A percentile compares a stretch with the other conserved stretches of the same genome.
phyloP scores from a whole-genome alignment of 1,140 invertebrate genomes.

The Heliconius congener region DNA sequence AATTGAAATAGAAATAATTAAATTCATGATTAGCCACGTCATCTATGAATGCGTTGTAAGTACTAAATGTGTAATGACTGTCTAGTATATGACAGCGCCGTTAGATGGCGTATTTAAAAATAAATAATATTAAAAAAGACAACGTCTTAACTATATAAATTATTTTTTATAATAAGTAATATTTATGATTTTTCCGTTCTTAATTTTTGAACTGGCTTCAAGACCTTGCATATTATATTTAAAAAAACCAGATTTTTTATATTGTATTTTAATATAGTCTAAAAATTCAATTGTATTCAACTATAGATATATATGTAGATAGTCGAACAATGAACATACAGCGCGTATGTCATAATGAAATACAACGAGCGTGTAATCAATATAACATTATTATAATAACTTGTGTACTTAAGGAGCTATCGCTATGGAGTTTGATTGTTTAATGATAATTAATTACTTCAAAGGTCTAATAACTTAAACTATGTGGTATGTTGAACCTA shows the following conservation, averaged over 20 bases:
- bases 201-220: too few relatives aligned
- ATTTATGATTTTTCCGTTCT: too few relatives aligned
- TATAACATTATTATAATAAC: background rate
- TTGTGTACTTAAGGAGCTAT: background rate
- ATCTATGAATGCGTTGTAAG: background rate
- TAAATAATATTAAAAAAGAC: too few relatives aligned
- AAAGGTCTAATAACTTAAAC: conserved; percentile 4
- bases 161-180: too few relatives aligned
- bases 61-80: too few relatives aligned
- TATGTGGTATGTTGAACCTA: background rate
- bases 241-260: too few relatives aligned
- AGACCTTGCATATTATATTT: too few relatives aligned
- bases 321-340: background rate
- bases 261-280: too few relatives aligned
- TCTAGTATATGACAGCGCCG: background rate
- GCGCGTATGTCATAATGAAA: background rate
- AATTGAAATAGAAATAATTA: background rate
- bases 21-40: background rate
- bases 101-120: background rate
- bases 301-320: background rate
- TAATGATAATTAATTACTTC: background rate
- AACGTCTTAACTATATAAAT: too few relatives aligned
- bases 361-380: background rate
- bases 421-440: background rate
- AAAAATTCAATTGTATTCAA: too few relatives aligned